Evolutionary conservation across 2,888 invertebrate genomes (phyloP).

Genomic region (Aleiodes testaceus): DNA sequence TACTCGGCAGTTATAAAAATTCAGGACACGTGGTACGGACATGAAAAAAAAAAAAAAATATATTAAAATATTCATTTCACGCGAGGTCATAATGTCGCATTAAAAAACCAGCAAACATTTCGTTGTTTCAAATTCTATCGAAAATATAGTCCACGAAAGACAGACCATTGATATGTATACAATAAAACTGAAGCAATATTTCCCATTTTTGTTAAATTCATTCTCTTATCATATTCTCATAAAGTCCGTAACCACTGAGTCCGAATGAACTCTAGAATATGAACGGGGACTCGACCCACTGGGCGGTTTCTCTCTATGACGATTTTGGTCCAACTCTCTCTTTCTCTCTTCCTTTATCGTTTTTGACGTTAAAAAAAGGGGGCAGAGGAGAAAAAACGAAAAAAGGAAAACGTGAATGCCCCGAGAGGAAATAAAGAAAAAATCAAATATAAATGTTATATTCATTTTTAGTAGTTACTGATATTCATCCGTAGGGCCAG

Average conservation of each 20-base stretch:
- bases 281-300: slow-evolving; percentile 29
- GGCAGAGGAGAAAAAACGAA: slow-evolving; percentile 1
- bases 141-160: slow-evolving; percentile 4
- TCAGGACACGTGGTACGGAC: slow-evolving; percentile 36
- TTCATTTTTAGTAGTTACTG: slow-evolving; percentile 30
- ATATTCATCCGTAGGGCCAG: slow-evolving; percentile 66
- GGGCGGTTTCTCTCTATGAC: background rate
- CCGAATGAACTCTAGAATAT: slow-evolving; percentile 13
- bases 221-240: background rate
- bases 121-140: slow-evolving; percentile 32
- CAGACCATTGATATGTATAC: slow-evolving; percentile 44
- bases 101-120: slow-evolving; percentile 34
- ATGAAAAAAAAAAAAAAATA: slow-evolving; percentile 3
- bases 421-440: slow-evolving; percentile 40
- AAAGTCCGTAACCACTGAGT: slow-evolving; percentile 2
- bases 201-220: background rate
- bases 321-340: slow-evolving; percentile 30
- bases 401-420: background rate
- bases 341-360: background rate
- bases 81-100: background rate
- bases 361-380: too few relatives aligned
- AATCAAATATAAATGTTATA: slow-evolving; percentile 40
- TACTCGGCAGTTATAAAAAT: slow-evolving; percentile 36
- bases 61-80: slow-evolving; percentile 28
- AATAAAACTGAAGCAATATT: slow-evolving; percentile 13